Conservation (phyloP, 2,113 vertebrate genomes). For the Lepidiolamprologus cunningtoni region DNA sequence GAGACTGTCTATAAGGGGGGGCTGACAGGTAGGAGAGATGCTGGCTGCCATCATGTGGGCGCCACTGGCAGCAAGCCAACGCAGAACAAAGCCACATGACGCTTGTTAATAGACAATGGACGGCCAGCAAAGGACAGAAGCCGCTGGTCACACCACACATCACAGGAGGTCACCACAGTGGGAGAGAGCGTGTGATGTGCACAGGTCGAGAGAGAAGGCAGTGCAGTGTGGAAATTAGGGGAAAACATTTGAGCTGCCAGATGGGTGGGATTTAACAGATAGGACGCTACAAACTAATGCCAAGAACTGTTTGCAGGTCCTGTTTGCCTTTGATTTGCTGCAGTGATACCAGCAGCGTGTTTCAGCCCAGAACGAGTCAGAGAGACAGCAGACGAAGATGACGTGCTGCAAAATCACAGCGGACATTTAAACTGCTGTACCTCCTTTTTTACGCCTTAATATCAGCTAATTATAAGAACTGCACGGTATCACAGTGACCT, state of each 20-base stretch:
- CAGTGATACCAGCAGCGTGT: neutral
- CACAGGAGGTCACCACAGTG: neutral
- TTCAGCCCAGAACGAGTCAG: neutral
- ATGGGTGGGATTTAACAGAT: neutral
- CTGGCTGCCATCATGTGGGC: constrained; percentile 15
- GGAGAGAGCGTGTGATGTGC: constrained; percentile 3
- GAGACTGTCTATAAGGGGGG: neutral
- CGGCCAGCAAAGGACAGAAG: constrained; percentile 26
- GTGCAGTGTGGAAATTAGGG: neutral
- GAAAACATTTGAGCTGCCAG: neutral
- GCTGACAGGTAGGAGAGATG: constrained; percentile 15
- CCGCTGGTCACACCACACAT: constrained; percentile 14
- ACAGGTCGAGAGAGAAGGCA: neutral
- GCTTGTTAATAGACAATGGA: constrained; percentile 25
- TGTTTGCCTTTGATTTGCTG: neutral
- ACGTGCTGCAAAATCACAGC: neutral
- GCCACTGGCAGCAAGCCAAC: neutral
- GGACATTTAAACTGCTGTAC: neutral
- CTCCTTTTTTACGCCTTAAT: neutral
- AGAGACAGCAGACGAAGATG: neutral
- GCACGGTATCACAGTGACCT: neutral
- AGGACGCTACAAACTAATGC: neutral
- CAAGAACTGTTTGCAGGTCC: neutral
- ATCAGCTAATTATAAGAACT: neutral
- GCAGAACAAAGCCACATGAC: constrained; percentile 13